phyloP scores from a whole-genome alignment of 2,113 vertebrate species.

The Hymenochirus boettgeri region DNA sequence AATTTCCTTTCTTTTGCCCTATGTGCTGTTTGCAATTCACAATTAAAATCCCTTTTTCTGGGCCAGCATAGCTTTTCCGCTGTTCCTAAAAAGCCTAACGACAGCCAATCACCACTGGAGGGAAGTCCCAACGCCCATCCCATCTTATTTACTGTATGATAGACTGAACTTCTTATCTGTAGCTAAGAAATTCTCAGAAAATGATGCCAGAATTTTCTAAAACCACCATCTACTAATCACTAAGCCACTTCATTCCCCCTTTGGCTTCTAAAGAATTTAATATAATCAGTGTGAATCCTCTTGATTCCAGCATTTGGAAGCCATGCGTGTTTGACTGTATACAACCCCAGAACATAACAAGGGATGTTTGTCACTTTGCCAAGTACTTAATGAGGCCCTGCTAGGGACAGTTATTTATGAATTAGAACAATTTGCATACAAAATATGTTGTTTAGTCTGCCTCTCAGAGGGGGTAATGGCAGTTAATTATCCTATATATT shows the following conservation, averaged over 20 bases:
- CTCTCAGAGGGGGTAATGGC: not conserved
- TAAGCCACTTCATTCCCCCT: not conserved
- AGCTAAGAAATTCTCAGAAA: too few relatives aligned
- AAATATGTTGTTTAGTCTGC: constrained; percentile 2
- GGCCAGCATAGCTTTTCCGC: too few relatives aligned
- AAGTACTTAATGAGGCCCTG: not conserved
- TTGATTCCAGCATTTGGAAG: not conserved
- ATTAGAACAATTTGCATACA: not conserved
- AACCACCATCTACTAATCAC: too few relatives aligned
- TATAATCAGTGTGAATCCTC: not conserved
- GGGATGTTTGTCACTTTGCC: not conserved
- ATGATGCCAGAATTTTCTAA: too few relatives aligned
- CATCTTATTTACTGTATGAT: too few relatives aligned
- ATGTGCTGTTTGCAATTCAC: too few relatives aligned
- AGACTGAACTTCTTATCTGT: too few relatives aligned
- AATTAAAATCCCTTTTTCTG: too few relatives aligned
- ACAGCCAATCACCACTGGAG: too few relatives aligned
- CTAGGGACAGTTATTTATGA: not conserved
- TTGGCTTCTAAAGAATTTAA: not conserved
- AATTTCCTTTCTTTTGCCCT: too few relatives aligned
- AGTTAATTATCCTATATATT: not conserved
- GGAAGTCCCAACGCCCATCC: too few relatives aligned
- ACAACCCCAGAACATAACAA: not conserved
- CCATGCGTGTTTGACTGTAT: not conserved
- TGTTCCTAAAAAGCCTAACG: too few relatives aligned